Conservation (phyloP, 2,888 invertebrate species). For the Hypomecis atomaria region DNA sequence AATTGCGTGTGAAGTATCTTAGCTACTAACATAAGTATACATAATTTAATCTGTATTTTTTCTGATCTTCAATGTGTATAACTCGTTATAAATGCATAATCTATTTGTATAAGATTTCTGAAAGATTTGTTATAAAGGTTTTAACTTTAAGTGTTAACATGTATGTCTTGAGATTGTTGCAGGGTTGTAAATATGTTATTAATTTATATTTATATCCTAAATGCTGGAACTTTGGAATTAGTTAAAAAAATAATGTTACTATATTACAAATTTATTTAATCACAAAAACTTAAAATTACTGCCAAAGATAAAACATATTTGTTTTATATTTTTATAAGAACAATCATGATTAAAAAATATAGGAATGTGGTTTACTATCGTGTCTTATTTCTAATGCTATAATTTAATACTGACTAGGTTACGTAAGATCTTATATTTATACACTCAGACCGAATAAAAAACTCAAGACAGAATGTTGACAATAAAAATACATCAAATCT, state of each 20-base stretch:
- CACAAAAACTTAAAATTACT: conserved; percentile 2
- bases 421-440: conserved; percentile 13
- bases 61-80: no score
- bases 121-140: no score
- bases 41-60: no score
- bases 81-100: no score
- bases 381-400: conserved; percentile 33
- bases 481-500: no score
- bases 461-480: no score
- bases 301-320: conserved; percentile 37
- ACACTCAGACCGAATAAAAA: no score
- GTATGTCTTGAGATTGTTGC: neutral
- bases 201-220: conserved; percentile 9
- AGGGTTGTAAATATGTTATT: conserved; percentile 1
- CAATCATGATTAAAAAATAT: conserved; percentile 32
- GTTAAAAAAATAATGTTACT: conserved; percentile 14
- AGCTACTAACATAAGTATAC: no score
- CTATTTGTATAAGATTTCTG: no score
- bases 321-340: conserved; percentile 28
- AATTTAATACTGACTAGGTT: conserved; percentile 51
- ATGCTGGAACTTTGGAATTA: conserved; percentile 6
- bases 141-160: no score
- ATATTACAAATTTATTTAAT: conserved; percentile 7
- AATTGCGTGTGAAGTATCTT: no score
- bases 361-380: conserved; percentile 16